A percentile compares a stretch with the other conserved stretches of the same genome.
Evolutionary conservation across 2,113 vertebrate genomes (phyloP).

Genomic region (Mungos mungo): DNA sequence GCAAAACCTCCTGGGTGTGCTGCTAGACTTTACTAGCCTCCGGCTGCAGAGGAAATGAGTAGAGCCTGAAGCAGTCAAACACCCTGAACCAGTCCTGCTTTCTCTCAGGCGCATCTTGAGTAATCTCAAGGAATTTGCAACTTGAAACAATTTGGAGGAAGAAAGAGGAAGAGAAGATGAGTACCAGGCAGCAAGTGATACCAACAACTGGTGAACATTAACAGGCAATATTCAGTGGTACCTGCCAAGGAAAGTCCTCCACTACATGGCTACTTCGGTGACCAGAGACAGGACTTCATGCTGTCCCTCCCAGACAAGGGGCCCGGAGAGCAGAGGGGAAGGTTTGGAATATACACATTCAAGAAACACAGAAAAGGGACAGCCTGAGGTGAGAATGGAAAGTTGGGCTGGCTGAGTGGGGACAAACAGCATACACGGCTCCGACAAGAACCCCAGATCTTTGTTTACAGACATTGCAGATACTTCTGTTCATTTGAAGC

Average conservation of each 20-base stretch:
- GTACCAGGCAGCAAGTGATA: neutral
- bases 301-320: neutral
- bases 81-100: neutral
- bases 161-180: neutral
- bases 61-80: neutral
- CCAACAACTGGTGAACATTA: neutral
- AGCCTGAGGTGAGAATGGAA: neutral
- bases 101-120: neutral
- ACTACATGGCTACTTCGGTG: neutral
- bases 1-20: neutral
- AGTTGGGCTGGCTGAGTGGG: neutral
- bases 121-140: slow-evolving; percentile 27
- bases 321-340: neutral
- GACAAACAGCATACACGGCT: neutral
- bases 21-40: neutral
- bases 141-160: neutral
- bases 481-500: neutral
- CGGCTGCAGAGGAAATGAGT: neutral
- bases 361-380: neutral
- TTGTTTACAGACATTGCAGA: neutral
- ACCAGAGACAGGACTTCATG: neutral
- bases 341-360: neutral
- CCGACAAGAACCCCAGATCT: neutral
- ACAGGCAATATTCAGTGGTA: neutral
- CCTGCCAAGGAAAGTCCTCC: neutral